Evolutionary conservation across 1,140 invertebrate genomes (phyloP), one percentile per base, ranked within the genome.

Genomic region (Akabosia matsudoensis): DNA sequence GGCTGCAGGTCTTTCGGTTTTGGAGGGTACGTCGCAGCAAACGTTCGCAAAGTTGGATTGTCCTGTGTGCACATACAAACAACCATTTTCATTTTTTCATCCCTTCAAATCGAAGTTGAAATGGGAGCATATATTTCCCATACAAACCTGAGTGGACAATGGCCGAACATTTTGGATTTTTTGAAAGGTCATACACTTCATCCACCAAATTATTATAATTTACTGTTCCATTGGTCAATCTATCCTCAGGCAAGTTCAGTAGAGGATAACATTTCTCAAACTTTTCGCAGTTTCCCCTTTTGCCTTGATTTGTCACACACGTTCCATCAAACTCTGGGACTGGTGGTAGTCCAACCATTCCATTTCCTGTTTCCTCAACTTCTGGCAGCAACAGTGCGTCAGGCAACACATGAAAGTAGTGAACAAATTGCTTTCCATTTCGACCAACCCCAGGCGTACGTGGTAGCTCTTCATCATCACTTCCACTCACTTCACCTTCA

Each of bases 241-340:
- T 24, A 37, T 72, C 70, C 22, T 67, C 61, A 1, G 61, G 61
- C 3, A 67, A 30, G 28, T 67, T 67, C 61, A 67, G 22, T 26
- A 72, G 70, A 7, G 70, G 70, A 45, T 37, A 72, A 34, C 70
- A 72, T 2, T 72, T 51, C 33, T 72, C 70, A 51, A 72, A 72
- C 4, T 13, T 1, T 22, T 45, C 33, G 24, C 70, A 72, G n/a
- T 72, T 72, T 51, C 70, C 70, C 24, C 37, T 51, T 14, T n/a
- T 37, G 18, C 70, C 70, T 16, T 72, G 33, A 34, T 51, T 51
- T 28, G 70, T 72, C 13, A 51, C n/a, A 45, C 70, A 72, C 22
- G 61, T 30, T 24, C 28, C n/a, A 30, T 31, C 61, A 67, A 30
- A 28, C 2, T 10, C 7, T 2, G 61, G 14, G 7, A 16, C 10